Conservation (phyloP, 2,113 vertebrate species). For the Pangasianodon hypophthalmus region DNA sequence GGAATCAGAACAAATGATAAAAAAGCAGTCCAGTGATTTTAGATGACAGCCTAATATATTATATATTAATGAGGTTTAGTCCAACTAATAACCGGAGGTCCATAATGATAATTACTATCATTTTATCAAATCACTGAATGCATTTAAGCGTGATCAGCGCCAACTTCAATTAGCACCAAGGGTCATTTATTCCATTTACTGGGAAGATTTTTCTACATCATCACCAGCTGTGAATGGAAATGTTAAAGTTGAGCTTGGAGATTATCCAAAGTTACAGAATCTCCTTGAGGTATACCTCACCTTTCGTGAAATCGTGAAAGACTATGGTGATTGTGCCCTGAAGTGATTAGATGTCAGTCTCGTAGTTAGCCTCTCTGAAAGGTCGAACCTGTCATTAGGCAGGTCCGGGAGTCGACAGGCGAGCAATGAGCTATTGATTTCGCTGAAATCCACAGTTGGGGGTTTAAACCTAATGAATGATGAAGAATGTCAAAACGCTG, state of each 20-base stretch:
- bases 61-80: slow-evolving; percentile 2
- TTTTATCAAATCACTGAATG: slow-evolving; percentile 19
- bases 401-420: slow-evolving; percentile 44
- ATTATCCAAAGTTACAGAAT: slow-evolving; percentile 12
- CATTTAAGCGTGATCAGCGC: background rate
- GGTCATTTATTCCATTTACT: slow-evolving; percentile 25
- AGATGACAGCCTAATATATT: background rate
- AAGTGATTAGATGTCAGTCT: slow-evolving; percentile 52
- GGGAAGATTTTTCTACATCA: slow-evolving; percentile 20
- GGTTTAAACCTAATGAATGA: slow-evolving; percentile 52
- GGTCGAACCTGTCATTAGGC: slow-evolving; percentile 58
- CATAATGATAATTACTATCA: slow-evolving; percentile 16
- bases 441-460: slow-evolving; percentile 36
- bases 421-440: slow-evolving; percentile 56
- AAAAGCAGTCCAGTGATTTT: background rate
- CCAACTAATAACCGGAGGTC: background rate
- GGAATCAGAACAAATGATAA: background rate
- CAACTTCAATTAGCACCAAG: background rate
- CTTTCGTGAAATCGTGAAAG: background rate
- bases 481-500: slow-evolving; percentile 51
- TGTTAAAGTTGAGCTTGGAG: slow-evolving; percentile 33
- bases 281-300: slow-evolving; percentile 17
- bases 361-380: slow-evolving; percentile 55
- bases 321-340: slow-evolving; percentile 39
- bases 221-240: slow-evolving; percentile 18